A percentile compares a stretch with the other conserved stretches of the same genome.
phyloP scores from a whole-genome alignment of 2,797 vertebrate species.

The Basileuterus tristriatus region DNA sequence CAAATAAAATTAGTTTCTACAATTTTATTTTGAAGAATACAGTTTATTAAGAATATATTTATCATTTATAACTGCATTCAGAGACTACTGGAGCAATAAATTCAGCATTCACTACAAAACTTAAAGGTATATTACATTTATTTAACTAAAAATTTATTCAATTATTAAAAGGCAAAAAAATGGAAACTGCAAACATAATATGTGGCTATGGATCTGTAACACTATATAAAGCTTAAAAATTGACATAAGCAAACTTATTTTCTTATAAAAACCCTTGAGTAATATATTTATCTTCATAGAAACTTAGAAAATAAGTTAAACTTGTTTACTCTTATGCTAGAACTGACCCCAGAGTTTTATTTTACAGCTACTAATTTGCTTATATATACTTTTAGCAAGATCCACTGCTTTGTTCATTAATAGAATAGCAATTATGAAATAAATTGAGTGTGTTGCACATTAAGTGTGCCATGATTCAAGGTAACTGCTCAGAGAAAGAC shows the following conservation, averaged over 20 bases:
- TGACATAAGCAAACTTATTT: neutral
- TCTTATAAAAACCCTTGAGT: neutral
- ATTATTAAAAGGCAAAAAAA: neutral
- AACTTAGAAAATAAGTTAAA: neutral
- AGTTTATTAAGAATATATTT: neutral
- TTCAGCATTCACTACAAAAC: neutral
- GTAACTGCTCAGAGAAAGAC: neutral
- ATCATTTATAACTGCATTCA: conserved; percentile 4
- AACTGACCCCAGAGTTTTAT: neutral
- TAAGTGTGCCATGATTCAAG: neutral
- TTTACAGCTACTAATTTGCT: neutral
- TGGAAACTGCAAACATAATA: neutral
- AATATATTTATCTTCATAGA: neutral
- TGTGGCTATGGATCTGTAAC: neutral
- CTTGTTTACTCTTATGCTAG: neutral
- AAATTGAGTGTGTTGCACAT: neutral
- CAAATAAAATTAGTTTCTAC: neutral
- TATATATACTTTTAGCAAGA: neutral
- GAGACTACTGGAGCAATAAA: neutral
- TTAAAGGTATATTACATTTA: neutral
- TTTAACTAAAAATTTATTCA: neutral
- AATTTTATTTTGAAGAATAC: neutral
- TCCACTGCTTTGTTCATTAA: neutral
- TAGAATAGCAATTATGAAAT: neutral
- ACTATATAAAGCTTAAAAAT: neutral